phyloP scores from a whole-genome alignment of 2,797 vertebrate genomes.

The Melanotaenia trifasciata region DNA sequence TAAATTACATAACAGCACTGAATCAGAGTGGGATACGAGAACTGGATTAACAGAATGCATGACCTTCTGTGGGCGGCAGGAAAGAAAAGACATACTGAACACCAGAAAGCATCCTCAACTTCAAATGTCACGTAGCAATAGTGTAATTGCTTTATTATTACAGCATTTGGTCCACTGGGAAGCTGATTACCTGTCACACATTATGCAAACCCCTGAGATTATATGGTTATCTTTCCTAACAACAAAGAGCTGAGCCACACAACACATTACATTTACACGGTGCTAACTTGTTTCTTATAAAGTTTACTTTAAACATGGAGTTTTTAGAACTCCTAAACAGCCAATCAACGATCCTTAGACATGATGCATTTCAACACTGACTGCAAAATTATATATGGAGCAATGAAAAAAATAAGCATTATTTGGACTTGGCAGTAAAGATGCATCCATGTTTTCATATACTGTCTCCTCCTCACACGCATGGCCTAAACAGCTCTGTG shows the following conservation, averaged over 20 bases:
- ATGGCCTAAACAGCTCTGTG: no score
- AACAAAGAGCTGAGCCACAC: slow-evolving; percentile 40
- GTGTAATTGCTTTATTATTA: slow-evolving; percentile 49
- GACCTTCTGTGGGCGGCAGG: slow-evolving; percentile 48
- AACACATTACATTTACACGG: slow-evolving; percentile 21
- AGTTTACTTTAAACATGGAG: neutral
- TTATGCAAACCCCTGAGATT: slow-evolving; percentile 58
- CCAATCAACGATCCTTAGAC: neutral
- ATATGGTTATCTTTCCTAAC: slow-evolving; percentile 39
- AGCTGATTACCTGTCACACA: slow-evolving; percentile 64
- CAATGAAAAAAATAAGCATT: neutral
- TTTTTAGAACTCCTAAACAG: no score
- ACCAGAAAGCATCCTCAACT: slow-evolving; percentile 43
- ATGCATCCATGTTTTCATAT: no score
- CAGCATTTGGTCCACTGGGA: slow-evolving; percentile 40
- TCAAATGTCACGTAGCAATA: slow-evolving; percentile 55
- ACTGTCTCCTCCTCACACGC: no score
- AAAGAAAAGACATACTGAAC: slow-evolving; percentile 51
- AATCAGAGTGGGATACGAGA: slow-evolving; percentile 53
- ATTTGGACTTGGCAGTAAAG: neutral
- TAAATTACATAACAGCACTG: slow-evolving; percentile 53
- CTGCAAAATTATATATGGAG: slow-evolving; percentile 5
- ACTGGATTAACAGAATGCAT: slow-evolving; percentile 41
- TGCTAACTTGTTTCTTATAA: slow-evolving; percentile 43
- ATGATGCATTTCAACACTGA: slow-evolving; percentile 26